Evolutionary conservation across 2,888 invertebrate species (phyloP), one percentile per base, ranked within the genome.

Genomic region (Trypoxylon attenuatum): DNA sequence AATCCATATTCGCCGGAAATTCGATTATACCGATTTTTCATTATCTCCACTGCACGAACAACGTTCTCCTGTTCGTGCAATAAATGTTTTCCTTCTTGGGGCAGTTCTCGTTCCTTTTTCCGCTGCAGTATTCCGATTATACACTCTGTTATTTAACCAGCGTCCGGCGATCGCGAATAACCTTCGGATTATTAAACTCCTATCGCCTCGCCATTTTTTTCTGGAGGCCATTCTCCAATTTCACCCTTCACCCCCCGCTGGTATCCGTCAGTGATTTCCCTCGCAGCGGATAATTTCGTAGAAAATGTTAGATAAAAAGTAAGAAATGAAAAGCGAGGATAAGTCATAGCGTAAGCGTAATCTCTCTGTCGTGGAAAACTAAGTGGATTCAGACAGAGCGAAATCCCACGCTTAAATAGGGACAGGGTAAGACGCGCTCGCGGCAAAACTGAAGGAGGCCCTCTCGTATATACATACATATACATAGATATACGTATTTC

Each of bases 291-390:
- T 63, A 46, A 18, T 46, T 51, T 51, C 63, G 46, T 57, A 63
- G 49, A 65, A 52, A 63, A 50, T 63, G 45, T 51, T 22, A 51
- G 56, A 15, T 41, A 41, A 63, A 57, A 51, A 52, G 57, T 15
- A 13, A n/a, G n/a, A n/a, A n/a, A n/a, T n/a, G n/a, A n/a, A n/a
- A n/a, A n/a, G n/a, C n/a, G n/a, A n/a, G n/a, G n/a, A n/a, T n/a
- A n/a, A 53, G 39, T 43, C 59, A 41, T 51, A 33, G 57, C 33
- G 50, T 43, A 42, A 54, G n/a, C 56, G 45, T 79, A 78, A 79
- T 77, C 70, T 67, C 49, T 58, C 63, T 56, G 67, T 65, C 72
- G 57, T 52, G 63, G 50, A 57, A 59, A 74, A 59, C 74, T 69
- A 64, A 76, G 65, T 68, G 63, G 60, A 60, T 57, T 54, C 46